Evolutionary conservation across 1,140 invertebrate species (phyloP).

Genomic region (Pogonognathellus flavescens): DNA sequence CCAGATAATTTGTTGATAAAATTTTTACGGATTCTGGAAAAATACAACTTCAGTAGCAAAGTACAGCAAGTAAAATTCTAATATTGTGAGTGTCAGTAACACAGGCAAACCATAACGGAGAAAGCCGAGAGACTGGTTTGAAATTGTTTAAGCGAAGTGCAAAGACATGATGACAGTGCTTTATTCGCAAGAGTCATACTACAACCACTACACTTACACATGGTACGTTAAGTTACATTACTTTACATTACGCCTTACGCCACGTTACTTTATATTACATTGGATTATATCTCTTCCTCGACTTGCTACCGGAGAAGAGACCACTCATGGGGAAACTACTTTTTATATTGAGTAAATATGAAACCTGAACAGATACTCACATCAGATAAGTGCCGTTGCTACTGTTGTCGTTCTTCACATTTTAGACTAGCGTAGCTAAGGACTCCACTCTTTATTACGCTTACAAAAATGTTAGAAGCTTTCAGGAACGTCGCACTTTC

Average conservation of each 20-base stretch:
- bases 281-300: not conserved
- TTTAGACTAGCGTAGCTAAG: not conserved
- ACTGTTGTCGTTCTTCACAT: not conserved
- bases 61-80: no score
- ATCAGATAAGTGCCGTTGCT: not conserved
- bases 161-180: constrained; percentile 22
- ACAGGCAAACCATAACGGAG: not conserved
- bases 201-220: not conserved
- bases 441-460: constrained; percentile 18
- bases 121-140: not conserved
- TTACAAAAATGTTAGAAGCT: constrained; percentile 45
- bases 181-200: not conserved
- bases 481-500: constrained; percentile 47
- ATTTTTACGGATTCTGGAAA: no score
- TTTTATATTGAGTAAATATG: not conserved
- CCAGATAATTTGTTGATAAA: no score
- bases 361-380: constrained; percentile 12
- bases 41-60: no score
- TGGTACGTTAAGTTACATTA: constrained; percentile 4
- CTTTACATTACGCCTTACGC: not conserved
- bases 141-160: not conserved
- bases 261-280: constrained; percentile 32
- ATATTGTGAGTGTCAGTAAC: no score
- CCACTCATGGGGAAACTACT: not conserved
- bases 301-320: not conserved